Percentiles rank a stretch among this genome's conserved stretches.
Evolutionary conservation across 1,140 invertebrate genomes (phyloP).

Genomic region (Lepidurus packardi): DNA sequence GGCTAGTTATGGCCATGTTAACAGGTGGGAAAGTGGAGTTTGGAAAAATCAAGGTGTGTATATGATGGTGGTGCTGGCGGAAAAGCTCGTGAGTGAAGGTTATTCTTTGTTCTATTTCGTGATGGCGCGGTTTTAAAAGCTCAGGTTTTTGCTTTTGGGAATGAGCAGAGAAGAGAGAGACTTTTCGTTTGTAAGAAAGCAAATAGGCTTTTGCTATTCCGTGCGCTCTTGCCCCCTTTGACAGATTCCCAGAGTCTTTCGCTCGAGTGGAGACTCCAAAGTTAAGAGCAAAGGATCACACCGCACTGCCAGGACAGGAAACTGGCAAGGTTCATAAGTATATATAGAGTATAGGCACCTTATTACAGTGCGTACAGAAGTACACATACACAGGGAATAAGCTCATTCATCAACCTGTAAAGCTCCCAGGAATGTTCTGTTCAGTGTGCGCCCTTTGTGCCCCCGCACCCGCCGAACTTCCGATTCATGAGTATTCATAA

Average conservation of each 20-base stretch:
- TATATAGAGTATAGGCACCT: background rate
- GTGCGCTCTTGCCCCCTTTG: background rate
- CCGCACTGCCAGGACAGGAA: background rate
- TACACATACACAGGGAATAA: background rate
- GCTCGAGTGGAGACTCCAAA: background rate
- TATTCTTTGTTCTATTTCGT: background rate
- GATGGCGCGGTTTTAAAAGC: background rate
- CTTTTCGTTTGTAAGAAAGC: background rate
- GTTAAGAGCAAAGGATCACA: background rate
- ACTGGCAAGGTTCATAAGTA: background rate
- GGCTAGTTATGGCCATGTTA: background rate
- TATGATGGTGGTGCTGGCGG: background rate
- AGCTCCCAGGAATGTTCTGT: background rate
- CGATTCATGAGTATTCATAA: conserved; percentile 7
- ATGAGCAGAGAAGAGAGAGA: too few relatives aligned
- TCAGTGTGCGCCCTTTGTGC: background rate
- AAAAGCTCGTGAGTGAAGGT: background rate
- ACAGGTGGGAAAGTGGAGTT: conserved; percentile 1
- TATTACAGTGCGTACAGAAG: background rate
- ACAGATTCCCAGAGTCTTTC: background rate
- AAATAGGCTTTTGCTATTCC: background rate
- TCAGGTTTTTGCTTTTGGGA: too few relatives aligned
- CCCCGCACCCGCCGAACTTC: background rate
- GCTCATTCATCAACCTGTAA: conserved; percentile 8
- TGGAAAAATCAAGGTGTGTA: background rate